Percentiles rank a stretch among this genome's conserved stretches.
These are phyloP conservation scores for Phainopepla nitens DNA, from an alignment of 2,113 vertebrate species.

Conservation along the genomic window DNA sequence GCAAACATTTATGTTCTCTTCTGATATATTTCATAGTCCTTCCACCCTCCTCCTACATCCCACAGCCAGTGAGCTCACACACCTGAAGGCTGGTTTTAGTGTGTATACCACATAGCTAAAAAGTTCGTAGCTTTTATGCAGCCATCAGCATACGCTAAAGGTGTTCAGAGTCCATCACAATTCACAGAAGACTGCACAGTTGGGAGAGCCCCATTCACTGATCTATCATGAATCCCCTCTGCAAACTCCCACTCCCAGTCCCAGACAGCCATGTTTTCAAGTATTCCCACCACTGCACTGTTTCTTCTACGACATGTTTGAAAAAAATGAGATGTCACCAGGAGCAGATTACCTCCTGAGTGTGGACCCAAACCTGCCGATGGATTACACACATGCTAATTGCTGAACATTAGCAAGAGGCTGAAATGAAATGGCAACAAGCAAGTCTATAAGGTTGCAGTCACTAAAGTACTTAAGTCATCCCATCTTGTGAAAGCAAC, in stretches of 20 bases:
- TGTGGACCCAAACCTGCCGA: neutral
- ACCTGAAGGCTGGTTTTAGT: neutral
- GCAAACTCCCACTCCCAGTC: neutral
- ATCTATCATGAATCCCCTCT: neutral
- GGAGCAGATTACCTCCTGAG: neutral
- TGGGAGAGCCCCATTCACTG: neutral
- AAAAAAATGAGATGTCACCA: neutral
- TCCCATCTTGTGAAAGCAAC: neutral
- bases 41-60: neutral
- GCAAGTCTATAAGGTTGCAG: neutral
- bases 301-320: neutral
- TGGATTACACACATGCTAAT: neutral
- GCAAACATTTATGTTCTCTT: neutral
- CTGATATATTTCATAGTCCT: neutral
- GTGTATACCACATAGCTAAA: neutral
- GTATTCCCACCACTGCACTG: neutral
- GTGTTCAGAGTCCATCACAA: neutral
- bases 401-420: neutral
- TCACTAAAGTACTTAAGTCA: neutral
- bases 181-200: accelerated
- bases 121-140: neutral
- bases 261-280: neutral
- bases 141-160: neutral
- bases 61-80: neutral
- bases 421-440: neutral